Conservation (phyloP, 1,140 invertebrate genomes). For the Lepidurus apus region DNA sequence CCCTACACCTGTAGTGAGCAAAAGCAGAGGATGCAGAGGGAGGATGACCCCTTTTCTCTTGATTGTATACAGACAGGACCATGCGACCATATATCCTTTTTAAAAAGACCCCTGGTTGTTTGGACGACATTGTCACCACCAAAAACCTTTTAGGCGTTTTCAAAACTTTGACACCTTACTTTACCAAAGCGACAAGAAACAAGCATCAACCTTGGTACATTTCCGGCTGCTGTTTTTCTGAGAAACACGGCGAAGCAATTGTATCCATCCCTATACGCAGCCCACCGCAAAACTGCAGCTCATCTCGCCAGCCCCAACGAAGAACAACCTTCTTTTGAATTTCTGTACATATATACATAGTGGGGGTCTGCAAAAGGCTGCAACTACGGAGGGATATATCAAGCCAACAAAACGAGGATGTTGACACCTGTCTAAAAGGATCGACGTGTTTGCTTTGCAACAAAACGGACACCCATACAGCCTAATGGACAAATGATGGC, state of each 20-base stretch:
- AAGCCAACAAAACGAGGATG: background rate
- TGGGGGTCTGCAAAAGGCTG: no score
- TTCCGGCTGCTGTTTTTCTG: slow-evolving; percentile 5
- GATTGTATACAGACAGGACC: background rate
- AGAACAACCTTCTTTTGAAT: background rate
- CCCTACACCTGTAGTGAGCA: slow-evolving; percentile 7
- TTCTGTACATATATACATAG: slow-evolving; percentile 5
- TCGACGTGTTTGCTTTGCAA: no score
- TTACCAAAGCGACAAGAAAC: background rate
- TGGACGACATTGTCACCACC: slow-evolving; percentile 9
- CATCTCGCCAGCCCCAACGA: background rate
- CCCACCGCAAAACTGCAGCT: background rate
- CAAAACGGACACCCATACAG: no score
- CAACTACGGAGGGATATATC: background rate
- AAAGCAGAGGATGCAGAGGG: background rate
- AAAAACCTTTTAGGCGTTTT: slow-evolving; percentile 11
- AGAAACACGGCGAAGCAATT: background rate
- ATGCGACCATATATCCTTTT: background rate
- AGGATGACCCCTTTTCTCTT: background rate
- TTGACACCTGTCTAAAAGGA: background rate
- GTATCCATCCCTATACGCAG: background rate
- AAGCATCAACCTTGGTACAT: background rate
- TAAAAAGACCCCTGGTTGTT: slow-evolving; percentile 9
- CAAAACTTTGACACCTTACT: slow-evolving; percentile 10
- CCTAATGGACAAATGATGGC: no score